Evolutionary conservation across 2,113 vertebrate species (phyloP), one percentile per base, ranked within the genome.

Genomic region (Sula dactylatra): DNA sequence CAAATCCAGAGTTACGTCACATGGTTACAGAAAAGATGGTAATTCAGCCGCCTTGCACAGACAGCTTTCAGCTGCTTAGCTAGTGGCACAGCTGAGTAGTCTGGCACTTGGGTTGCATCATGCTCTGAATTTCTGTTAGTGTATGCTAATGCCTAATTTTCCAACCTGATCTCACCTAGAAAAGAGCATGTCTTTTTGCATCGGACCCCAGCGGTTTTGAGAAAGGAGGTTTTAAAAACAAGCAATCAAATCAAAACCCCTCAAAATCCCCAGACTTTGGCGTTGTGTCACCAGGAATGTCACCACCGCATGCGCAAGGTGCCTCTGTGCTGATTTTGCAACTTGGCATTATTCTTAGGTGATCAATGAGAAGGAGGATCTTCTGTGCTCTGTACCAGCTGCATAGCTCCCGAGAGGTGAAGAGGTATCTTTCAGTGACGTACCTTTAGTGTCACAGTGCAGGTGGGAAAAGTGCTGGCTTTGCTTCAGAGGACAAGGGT

Each of bases 231-330:
- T 93, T 76, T 80, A 21, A 50, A 70, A 82, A 38, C 52, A 59
- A 38, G 21, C 10, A 27, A 2, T 44, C n/a, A 22, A 20, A 59
- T 4, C 16, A 38, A 40, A 16, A 5, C 10, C 9, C 5, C 8
- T 80, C 1, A 2, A 52, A 70, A 66, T 36, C 45, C 32, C 52
- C 19, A 4, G 2, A 45, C 21, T 52, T 38, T 7, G 18, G 12
- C 2, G 2, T 2, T 49, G 25, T 59, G 31, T 80, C 44, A 31
- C 9, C n/a, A 14, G 36, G n/a, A 61, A 10, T 10, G 31, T n/a
- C n/a, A n/a, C n/a, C n/a, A 11, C 11, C 32, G 59, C 4, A 1
- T 26, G 25, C n/a, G 45, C 11, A 3, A 3, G 11, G 18, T 44
- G 66, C 34, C 38, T 78, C 47, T 34, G 8, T 40, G 38, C 88